A percentile compares a stretch with the other conserved stretches of the same genome.
Conservation (phyloP, 2,888 invertebrate species). For the Pheosia gnoma region DNA sequence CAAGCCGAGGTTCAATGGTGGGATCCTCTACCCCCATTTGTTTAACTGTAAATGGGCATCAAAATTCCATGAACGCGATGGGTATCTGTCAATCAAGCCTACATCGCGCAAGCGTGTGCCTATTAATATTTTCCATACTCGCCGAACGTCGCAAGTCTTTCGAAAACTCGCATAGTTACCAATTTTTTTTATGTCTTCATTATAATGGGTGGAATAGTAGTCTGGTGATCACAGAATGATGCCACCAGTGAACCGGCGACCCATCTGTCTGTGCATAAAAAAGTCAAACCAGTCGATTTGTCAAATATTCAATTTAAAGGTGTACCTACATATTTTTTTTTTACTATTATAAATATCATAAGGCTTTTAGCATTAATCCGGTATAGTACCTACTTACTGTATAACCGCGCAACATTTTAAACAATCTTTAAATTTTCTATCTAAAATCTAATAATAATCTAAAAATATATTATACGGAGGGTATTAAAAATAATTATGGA, state of each 20-base stretch:
- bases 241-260: slow-evolving; percentile 3
- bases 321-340: neutral
- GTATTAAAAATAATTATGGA: no score
- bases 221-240: neutral
- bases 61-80: no score
- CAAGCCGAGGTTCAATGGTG: no score
- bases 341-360: neutral
- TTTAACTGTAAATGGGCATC: no score
- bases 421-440: no score
- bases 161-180: neutral
- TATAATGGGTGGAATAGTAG: neutral
- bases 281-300: slow-evolving; percentile 11
- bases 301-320: slow-evolving; percentile 14
- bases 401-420: no score
- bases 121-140: neutral
- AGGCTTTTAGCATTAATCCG: neutral
- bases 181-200: neutral
- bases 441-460: no score
- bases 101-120: no score
- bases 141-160: neutral
- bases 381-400: no score
- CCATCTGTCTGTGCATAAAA: slow-evolving; percentile 15
- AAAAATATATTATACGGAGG: no score
- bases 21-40: no score
- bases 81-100: neutral